These are phyloP conservation scores for Imbricaverruca yamaguchii DNA, from an alignment of 2,888 invertebrate genomes.

Conservation along the genomic window DNA sequence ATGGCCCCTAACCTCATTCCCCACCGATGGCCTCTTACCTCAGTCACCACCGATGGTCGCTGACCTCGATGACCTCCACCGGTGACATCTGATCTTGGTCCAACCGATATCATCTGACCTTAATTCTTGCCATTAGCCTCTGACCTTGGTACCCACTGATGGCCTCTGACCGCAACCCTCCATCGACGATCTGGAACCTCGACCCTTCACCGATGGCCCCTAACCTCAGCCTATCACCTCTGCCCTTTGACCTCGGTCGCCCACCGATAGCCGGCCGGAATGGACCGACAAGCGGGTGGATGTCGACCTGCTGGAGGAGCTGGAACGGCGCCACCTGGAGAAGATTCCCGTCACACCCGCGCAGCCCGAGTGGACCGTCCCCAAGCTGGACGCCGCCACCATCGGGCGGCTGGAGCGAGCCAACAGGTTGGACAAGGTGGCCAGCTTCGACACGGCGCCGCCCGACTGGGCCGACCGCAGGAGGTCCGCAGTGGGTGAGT, in stretches of 20 bases:
- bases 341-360: neutral
- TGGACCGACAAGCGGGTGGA: neutral
- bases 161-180: too few relatives aligned
- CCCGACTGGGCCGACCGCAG: neutral
- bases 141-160: too few relatives aligned
- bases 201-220: too few relatives aligned
- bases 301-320: constrained; percentile 2
- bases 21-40: too few relatives aligned
- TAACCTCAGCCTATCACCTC: too few relatives aligned
- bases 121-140: too few relatives aligned
- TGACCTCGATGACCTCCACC: too few relatives aligned
- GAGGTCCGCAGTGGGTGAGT: neutral
- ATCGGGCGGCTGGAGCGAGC: neutral
- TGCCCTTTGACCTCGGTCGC: neutral
- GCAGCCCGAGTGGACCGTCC: constrained; percentile 8
- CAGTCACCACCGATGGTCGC: too few relatives aligned
- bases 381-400: neutral
- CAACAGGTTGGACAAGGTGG: constrained; percentile 8
- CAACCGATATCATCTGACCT: too few relatives aligned
- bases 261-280: neutral
- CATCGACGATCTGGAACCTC: too few relatives aligned
- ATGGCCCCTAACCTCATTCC: too few relatives aligned
- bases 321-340: constrained; percentile 11
- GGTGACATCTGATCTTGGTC: too few relatives aligned
- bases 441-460: neutral